A percentile compares a stretch with the other conserved stretches of the same genome.
Evolutionary conservation across 2,797 vertebrate species (phyloP).

Genomic region (Pogonophryne albipinna): DNA sequence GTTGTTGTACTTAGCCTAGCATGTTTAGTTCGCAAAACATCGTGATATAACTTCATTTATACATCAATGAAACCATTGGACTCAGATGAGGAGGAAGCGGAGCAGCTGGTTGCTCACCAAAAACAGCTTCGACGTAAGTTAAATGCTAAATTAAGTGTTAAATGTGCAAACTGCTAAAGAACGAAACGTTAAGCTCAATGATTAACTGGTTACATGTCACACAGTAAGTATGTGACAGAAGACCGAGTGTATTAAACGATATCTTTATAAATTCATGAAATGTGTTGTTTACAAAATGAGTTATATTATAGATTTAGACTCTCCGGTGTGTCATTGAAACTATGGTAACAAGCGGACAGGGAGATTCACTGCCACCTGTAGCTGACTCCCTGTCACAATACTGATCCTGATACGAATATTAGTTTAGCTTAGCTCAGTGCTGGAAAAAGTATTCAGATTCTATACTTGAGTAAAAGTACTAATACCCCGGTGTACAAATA

Average conservation of each 20-base stretch:
- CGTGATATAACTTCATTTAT: not conserved
- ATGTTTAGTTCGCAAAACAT: not conserved
- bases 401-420: no score
- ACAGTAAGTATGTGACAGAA: not conserved
- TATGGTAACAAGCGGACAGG: not conserved
- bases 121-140: conserved; percentile 81
- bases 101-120: conserved; percentile 70
- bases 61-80: conserved; percentile 76
- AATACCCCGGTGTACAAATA: no score
- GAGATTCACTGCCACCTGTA: conserved; percentile 53
- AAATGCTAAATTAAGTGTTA: not conserved
- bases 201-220: not conserved
- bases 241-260: not conserved
- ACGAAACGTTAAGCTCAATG: not conserved
- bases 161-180: conserved; percentile 22
- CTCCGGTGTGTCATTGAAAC: not conserved
- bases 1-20: conserved; percentile 28
- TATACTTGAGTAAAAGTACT: no score
- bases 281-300: not conserved
- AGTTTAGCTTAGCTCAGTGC: not conserved
- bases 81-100: conserved; percentile 77
- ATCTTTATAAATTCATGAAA: no score
- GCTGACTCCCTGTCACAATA: not conserved
- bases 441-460: no score
- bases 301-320: not conserved